Evolutionary conservation across 2,888 invertebrate species (phyloP), one percentile per base, ranked within the genome.

Genomic region (Watsonalla cultraria): DNA sequence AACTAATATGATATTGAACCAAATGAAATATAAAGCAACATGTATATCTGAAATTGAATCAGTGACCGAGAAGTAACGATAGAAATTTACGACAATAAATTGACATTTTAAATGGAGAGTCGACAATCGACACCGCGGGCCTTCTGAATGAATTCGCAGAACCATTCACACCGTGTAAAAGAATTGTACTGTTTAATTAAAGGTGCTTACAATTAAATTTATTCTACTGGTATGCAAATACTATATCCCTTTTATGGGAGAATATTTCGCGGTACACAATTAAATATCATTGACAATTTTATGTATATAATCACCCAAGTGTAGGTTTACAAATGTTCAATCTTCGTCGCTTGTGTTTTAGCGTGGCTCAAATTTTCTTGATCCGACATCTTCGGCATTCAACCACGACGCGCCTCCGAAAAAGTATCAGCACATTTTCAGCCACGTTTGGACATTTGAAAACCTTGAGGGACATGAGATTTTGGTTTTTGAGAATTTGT

Each of bases 91-190:
- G 69, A 74, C 60, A 56, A 65, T 76, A 24, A 78, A 80, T 80
- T 80, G 75, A 77, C 79, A 76, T 80, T 80, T 70, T 73, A 74
- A 74, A 72, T 66, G 61, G 73, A 72, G 68, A 70, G 68, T 60
- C 63, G 55, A 52, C 51, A 58, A 52, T 55, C 53, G 57, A 58
- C 52, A 62, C 62, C 47, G 51, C 42, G 54, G 55, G 47, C 54
- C 56, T 56, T 52, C 51, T 54, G 56, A 55, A 67, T 64, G 57
- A 54, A 47, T 70, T 70, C 68, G 64, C 49, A 57, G 70, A 72
- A 68, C 61, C 61, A 66, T 61, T 60, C 61, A 66, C 61, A 63
- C 57, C 60, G 59, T 46, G 52, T 62, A 56, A 59, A 60, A 63
- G 65, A 61, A 54, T 48, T 37, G 14, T 35, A 37, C 11, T 49